Evolutionary conservation across 2,888 invertebrate species (phyloP), one percentile per base, ranked within the genome.

Genomic region (Achlya flavicornis): DNA sequence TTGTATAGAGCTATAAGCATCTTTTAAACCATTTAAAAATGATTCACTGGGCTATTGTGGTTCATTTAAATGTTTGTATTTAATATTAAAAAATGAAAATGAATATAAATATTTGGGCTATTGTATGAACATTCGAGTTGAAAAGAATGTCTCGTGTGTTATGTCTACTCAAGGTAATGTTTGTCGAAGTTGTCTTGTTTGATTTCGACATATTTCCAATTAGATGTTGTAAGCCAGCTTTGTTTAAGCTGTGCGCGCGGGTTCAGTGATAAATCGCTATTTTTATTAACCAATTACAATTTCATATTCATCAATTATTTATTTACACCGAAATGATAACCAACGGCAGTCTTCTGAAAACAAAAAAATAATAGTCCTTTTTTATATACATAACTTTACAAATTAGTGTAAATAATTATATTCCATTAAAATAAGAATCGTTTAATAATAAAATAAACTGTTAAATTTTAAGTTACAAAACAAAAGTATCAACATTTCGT

Each of bases 301-400:
- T 82, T 71, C 72, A 77, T 78, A 81, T 77, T 72, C 69, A 66
- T 77, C 64, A 67, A 64, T 71, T 65, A 67, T 72, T 71, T 86
- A 87, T 89, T 83, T 89, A 86, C 88, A 90, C 53, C 72, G 74
- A 83, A 80, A 83, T 78, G 79, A 82, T 83, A 85, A 86, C 75
- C 83, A 89, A 91, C 85, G 87, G 92, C 93, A 92, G 93, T 92
- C 93, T 92, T 93, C 85, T 88, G 87, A 88, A 91, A 91, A 84
- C 84, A 88, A 88, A 83, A 88, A 83, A 85, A 84, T 73, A 81
- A 83, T 85, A 82, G 19, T 53, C 53, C 19, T 77, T 83, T 26
- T 86, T 81, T 84, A 84, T 63, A 67, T 53, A 53, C 86, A 90
- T 86, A 88, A 85, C 80, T 89, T 86, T 90, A 90, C 86, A 84